These are phyloP conservation scores for Seira sanloemensis DNA, from an alignment of 2,888 invertebrate species.

Conservation along the genomic window DNA sequence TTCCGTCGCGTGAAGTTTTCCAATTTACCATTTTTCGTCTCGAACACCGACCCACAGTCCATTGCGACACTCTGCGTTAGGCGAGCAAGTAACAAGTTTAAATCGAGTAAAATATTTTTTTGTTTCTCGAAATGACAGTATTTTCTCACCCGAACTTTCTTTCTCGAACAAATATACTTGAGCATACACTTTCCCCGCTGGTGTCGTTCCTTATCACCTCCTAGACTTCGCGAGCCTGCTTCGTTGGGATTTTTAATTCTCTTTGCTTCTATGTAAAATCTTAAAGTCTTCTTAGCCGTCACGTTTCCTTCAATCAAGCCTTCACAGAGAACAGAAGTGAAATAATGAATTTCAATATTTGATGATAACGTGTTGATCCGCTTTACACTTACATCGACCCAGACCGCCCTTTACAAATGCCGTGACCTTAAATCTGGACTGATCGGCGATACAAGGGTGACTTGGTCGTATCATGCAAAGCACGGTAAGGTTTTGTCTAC, in stretches of 20 bases:
- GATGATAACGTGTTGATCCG: neutral
- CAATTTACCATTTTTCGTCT: constrained; percentile 10
- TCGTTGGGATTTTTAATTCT: constrained; percentile 42
- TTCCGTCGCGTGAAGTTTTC: constrained; percentile 26
- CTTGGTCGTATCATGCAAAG: constrained; percentile 30
- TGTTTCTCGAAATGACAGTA: no score
- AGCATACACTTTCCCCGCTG: constrained; percentile 58
- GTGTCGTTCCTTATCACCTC: neutral
- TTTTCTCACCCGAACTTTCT: constrained; percentile 20
- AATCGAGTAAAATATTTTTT: no score
- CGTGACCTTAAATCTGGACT: constrained; percentile 35
- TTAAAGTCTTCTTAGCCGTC: constrained; percentile 16
- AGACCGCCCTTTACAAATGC: constrained; percentile 28
- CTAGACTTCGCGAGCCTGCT: constrained; percentile 35
- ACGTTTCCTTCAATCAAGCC: constrained; percentile 57
- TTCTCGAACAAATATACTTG: constrained; percentile 42
- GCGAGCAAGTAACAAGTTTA: neutral
- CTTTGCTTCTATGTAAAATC: constrained; percentile 50
- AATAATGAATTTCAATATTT: neutral
- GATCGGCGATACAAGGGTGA: constrained; percentile 23
- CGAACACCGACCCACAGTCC: constrained; percentile 47
- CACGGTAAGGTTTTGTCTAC: constrained; percentile 42
- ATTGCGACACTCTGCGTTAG: constrained; percentile 35
- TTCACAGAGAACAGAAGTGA: neutral
- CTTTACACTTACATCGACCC: constrained; percentile 43